Evolutionary conservation across 2,113 vertebrate species (phyloP), one percentile per base, ranked within the genome.

Genomic region (Eubucco bourcierii): DNA sequence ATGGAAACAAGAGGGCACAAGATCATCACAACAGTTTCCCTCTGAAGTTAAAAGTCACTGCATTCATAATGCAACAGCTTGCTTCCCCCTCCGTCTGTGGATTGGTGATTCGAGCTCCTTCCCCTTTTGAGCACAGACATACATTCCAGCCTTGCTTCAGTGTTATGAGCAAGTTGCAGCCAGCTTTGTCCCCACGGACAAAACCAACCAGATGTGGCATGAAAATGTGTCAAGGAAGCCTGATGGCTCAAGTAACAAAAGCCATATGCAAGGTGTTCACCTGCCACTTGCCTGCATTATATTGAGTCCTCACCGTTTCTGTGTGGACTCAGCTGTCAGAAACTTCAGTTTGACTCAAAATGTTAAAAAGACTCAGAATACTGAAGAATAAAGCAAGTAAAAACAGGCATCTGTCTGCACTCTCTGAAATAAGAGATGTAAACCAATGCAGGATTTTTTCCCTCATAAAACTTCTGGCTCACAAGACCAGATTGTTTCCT

Each of bases 221-320:
- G 25, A 39, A 76, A 70, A 27, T n/a, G 6, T 37, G 12, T 53
- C 46, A 87, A 12, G 20, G 28, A 77, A 68, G 34, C 46, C 52
- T 71, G 50, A 78, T 9, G 19, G 46, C 11, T 64, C 31, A 13
- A 28, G 44, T 47, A 81, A 31, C 47, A 94, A 39, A 33, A 55
- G 8, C 7, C 0, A 0, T 1, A 3, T 6, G 20, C n/a, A 37
- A 44, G 46, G 68, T 28, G 27, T 63, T 44, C 5, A 4, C 39
- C 61, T 84, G 66, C 41, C 83, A 81, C 70, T 68, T 31, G 15
- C 15, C 20, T 6, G 52, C 25, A 5, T 64, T n/a, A 9, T 15
- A 27, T 9, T 10, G 25, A 61, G 17, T 44, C 47, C 68, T 33
- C 28, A 41, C 31, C 34, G 60, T 19, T 66, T 68, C 60, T 60